Evolutionary conservation across 2,888 invertebrate species (phyloP), one percentile per base, ranked within the genome.

Genomic region (Litoditis marina): DNA sequence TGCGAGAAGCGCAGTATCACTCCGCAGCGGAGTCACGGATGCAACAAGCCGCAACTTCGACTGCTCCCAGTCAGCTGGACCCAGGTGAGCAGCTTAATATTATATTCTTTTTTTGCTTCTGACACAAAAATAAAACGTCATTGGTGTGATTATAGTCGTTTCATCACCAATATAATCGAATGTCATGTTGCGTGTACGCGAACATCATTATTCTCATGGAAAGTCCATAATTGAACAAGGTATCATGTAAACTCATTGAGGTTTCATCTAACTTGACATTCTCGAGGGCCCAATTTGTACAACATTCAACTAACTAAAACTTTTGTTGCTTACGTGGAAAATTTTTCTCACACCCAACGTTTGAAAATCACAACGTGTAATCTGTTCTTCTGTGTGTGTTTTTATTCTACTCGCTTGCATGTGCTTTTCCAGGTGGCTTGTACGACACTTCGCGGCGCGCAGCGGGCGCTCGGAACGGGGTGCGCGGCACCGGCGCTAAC

Each of bases 1-100:
- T 78, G 76, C 71, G 76, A 68, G 78, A 78, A 69, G 76, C 78
- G 52, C 74, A 73, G 63, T 72, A 74, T 70, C 76, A 71, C 71
- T 71, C 72, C 63, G 68, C 69, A 72, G 69, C 70, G 56, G 62
- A 61, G 54, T 65, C 58, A 63, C 73, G 60, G 67, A 66, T 52
- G 55, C 69, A 60, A 64, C 53, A 8, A 13, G 55, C 53, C 56
- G 46, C 44, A 25, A 19, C 59, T 25, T 16, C 42, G 51, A 51
- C 42, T 39, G 44, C 32, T 42, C 65, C 66, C 67, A 76, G 61
- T 61, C 76, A 69, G 66, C 72, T 75, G 73, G 73, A 75, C 68
- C 75, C 75, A 71, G 75, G 75, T 73, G 32, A 42, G 63, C 32
- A 59, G 11, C 28, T 55, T 50, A 6, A 13, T 30, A 13, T 22